Percentiles rank a stretch among this genome's conserved stretches.
These are phyloP conservation scores for Taeniopygia guttata DNA, from an alignment of 2,797 vertebrate species.

Conservation along the genomic window DNA sequence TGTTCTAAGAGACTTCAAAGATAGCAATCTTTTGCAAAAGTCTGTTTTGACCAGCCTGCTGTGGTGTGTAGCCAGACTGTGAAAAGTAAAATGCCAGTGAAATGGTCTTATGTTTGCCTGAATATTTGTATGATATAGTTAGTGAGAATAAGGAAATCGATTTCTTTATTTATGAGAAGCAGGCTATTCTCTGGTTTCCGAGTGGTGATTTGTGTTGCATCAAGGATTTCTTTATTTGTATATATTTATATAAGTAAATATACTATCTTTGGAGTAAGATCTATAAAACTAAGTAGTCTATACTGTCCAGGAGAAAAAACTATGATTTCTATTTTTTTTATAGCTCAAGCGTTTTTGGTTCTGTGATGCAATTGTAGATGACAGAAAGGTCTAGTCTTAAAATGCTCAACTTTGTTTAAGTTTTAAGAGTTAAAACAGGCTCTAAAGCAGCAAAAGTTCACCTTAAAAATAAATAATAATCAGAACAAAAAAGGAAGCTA, in stretches of 20 bases:
- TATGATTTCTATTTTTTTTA: neutral
- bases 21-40: neutral
- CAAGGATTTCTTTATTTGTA: neutral
- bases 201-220: neutral
- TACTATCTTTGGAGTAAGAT: neutral
- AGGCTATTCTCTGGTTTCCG: neutral
- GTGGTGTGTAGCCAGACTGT: neutral
- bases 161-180: rapidly evolving
- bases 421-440: neutral
- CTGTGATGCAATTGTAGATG: neutral
- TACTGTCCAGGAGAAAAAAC: neutral
- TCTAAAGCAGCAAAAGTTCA: neutral
- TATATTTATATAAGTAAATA: neutral
- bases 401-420: neutral
- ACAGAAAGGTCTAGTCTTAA: neutral
- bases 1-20: neutral
- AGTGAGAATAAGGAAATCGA: neutral
- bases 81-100: neutral
- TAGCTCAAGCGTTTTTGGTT: neutral
- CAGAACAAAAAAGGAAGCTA: neutral
- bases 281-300: neutral
- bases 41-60: neutral
- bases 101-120: neutral
- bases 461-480: neutral
- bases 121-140: neutral